Percentiles rank a stretch among this genome's conserved stretches.
These are phyloP conservation scores for Ypsolopha scabrella DNA, from an alignment of 2,888 invertebrate genomes.

Conservation along the genomic window DNA sequence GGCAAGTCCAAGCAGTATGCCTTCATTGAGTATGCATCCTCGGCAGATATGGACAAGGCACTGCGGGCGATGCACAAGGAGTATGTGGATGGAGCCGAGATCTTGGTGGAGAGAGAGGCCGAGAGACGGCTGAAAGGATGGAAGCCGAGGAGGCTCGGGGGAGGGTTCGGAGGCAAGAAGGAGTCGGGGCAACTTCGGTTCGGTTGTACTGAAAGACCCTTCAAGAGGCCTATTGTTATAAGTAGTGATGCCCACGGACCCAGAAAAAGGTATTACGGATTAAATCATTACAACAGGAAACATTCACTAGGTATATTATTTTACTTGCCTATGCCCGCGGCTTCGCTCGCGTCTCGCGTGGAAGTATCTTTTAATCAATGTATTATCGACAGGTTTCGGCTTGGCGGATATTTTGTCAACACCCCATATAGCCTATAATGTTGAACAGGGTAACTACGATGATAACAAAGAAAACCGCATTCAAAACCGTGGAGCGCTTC, in stretches of 20 bases:
- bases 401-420: no score
- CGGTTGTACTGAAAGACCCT: constrained; percentile 84
- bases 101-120: constrained; percentile 81
- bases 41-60: constrained; percentile 72
- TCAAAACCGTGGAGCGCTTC: no score
- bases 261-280: no score
- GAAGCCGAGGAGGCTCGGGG: constrained; percentile 88
- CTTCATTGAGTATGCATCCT: constrained; percentile 83
- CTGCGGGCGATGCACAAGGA: constrained; percentile 70
- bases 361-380: no score
- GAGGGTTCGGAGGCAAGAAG: constrained; percentile 88
- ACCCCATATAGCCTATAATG: no score
- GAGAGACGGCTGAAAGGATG: constrained; percentile 80
- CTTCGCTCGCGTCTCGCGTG: no score
- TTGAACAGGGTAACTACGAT: no score
- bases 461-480: no score
- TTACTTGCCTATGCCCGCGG: no score
- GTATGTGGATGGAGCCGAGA: constrained; percentile 74
- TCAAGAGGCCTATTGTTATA: constrained; percentile 71
- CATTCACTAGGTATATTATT: no score
- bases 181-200: constrained; percentile 91
- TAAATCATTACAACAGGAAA: no score
- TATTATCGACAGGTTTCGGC: no score
- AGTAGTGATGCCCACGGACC: neutral
- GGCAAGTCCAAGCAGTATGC: constrained; percentile 86